A percentile compares a stretch with the other conserved stretches of the same genome.
These are phyloP conservation scores for Odontesthes bonariensis DNA, from an alignment of 2,113 vertebrate genomes.

Conservation along the genomic window DNA sequence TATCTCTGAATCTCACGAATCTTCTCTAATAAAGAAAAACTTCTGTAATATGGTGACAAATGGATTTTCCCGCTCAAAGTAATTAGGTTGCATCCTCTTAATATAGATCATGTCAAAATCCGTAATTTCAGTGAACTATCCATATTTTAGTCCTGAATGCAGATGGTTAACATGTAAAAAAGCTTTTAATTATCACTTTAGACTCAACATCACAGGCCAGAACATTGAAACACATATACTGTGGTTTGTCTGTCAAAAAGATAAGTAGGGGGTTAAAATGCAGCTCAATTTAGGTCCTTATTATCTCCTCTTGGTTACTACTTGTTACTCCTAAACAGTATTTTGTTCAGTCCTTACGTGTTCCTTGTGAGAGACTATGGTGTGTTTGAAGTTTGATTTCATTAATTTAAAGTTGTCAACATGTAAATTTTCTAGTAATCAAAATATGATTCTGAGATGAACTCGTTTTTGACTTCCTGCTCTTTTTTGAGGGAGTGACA, in stretches of 20 bases:
- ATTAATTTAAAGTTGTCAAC: neutral
- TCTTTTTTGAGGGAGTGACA: no score
- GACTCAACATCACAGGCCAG: neutral
- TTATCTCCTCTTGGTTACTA: constrained; percentile 4
- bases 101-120: neutral
- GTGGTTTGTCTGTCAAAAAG: neutral
- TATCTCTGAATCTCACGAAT: no score
- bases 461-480: no score
- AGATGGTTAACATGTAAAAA: no score
- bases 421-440: neutral
- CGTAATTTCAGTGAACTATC: no score
- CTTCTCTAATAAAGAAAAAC: no score
- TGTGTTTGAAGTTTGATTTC: neutral
- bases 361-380: neutral
- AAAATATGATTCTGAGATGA: neutral
- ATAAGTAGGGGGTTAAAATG: neutral
- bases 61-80: neutral
- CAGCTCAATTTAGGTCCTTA: neutral
- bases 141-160: no score
- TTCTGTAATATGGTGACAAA: no score
- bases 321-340: neutral
- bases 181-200: neutral
- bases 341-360: neutral
- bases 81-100: neutral
- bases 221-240: neutral